A percentile compares a stretch with the other conserved stretches of the same genome.
phyloP scores from a whole-genome alignment of 2,113 vertebrate genomes.

The Pardalotus punctatus region DNA sequence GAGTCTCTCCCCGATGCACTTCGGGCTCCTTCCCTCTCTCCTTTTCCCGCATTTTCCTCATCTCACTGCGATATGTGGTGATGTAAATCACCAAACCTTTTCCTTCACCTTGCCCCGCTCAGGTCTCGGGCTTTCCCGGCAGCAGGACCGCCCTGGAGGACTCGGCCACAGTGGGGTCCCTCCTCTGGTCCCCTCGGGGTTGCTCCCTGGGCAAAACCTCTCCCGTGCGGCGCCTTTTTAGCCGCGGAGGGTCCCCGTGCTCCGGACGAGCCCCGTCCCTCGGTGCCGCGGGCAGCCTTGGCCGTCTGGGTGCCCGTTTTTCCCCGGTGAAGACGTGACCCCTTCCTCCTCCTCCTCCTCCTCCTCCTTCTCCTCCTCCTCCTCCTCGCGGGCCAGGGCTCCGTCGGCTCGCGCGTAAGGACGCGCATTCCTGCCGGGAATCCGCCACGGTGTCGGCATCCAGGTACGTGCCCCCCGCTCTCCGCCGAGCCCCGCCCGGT shows the following conservation, averaged over 20 bases:
- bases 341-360: neutral
- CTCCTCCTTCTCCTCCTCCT: neutral
- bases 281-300: neutral
- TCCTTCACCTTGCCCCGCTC: neutral
- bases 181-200: neutral
- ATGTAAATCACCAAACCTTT: neutral
- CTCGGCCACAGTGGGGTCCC: neutral
- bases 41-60: neutral
- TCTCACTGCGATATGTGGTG: rapidly evolving
- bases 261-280: neutral
- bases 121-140: conserved; percentile 23
- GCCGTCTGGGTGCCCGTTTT: neutral
- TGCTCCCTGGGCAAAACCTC: neutral
- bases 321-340: neutral
- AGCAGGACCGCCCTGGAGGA: neutral
- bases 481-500: neutral
- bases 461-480: conserved; percentile 18
- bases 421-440: neutral
- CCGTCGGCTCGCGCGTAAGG: neutral
- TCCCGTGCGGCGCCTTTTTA: neutral
- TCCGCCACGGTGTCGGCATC: neutral
- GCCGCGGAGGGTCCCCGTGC: neutral
- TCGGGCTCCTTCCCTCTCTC: neutral
- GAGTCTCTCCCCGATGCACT: neutral
- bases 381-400: neutral